Evolutionary conservation across 1,140 invertebrate genomes (phyloP), one percentile per base, ranked within the genome.

Genomic region (Aporrectodea caliginosa): DNA sequence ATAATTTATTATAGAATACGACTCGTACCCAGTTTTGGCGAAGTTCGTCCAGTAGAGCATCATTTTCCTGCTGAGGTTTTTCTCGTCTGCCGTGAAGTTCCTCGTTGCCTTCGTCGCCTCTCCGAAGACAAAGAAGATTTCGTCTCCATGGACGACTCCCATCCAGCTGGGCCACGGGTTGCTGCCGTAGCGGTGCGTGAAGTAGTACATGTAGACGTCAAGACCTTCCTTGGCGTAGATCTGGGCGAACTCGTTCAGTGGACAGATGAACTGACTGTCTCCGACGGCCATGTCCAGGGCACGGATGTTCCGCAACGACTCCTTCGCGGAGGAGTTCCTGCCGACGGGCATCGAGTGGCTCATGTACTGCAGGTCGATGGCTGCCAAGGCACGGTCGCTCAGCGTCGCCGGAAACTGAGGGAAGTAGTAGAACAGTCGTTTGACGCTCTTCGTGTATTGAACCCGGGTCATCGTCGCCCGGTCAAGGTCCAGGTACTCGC

Each of bases 221-320:
- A 93, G 93, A 2, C 94, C 93, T 27, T 92, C 93, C 82, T 94
- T 92, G 1, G 96, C 93, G 85, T 98, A 97, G 30, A 92, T 90
- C 83, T 93, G 91, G 0, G 95, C 94, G 84, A 96, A 95, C 84
- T 97, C 94, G 87, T 97, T 96, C 35, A 97, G 94, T 84, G 94
- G 93, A 89, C 97, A 99, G 0, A 95, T 95, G 87, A 98, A 98
- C 83, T 97, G 94, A 85, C 94, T 96, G 88, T 99, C 97, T 1
- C 96, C 96, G 22, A 98, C 94, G 89, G 98, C 95, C 86, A 95
- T 95, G 85, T 97, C 95, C 34, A 97, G 89, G 22, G 93, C 92
- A 84, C 95, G 92, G 69, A 94, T 90, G 87, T 96, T 96, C 78
- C 91, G 91, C 29, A 93, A 90, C 0, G 93, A 92, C 89, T 97